Evolutionary conservation across 2,113 vertebrate species (phyloP).

Genomic region (Polyodon spathula): DNA sequence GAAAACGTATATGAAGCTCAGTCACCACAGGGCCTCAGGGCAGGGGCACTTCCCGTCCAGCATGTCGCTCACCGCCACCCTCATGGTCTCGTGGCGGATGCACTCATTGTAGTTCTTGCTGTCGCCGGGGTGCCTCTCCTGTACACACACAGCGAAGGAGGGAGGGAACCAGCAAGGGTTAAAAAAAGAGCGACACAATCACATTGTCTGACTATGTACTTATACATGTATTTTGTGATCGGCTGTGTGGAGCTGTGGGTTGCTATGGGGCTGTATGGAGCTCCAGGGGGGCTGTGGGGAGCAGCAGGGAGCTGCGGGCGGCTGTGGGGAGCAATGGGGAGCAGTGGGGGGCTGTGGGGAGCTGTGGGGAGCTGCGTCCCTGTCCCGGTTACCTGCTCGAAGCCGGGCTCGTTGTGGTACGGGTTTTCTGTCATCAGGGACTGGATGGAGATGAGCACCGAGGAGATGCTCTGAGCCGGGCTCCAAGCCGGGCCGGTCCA

Average conservation of each 20-base stretch:
- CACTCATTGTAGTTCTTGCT: constrained; percentile 98
- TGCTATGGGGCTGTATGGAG: no score
- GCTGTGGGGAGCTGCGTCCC: background rate
- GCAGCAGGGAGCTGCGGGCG: no score
- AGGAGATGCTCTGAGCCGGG: constrained; percentile 95
- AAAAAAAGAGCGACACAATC: no score
- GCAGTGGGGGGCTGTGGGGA: background rate
- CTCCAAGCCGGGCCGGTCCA: constrained; percentile 98
- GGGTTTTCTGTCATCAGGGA: constrained; percentile 98
- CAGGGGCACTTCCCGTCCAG: constrained; percentile 89
- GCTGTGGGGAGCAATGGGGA: no score
- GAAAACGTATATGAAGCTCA: no score
- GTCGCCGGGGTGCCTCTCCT: constrained; percentile 96
- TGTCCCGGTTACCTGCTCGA: constrained; percentile 76
- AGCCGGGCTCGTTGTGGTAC: constrained; percentile 95
- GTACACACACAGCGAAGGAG: constrained; percentile 21
- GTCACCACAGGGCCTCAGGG: constrained; percentile 81
- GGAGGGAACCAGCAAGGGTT: no score
- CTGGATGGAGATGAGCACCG: constrained; percentile 96
- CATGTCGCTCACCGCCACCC: constrained; percentile 97
- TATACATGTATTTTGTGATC: no score
- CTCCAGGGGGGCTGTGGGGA: no score
- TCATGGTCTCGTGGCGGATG: constrained; percentile 90
- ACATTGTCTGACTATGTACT: no score
- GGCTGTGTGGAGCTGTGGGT: no score